These are phyloP conservation scores for Eudasyphora cyanicolor DNA, from an alignment of 2,888 invertebrate genomes.

Conservation along the genomic window DNA sequence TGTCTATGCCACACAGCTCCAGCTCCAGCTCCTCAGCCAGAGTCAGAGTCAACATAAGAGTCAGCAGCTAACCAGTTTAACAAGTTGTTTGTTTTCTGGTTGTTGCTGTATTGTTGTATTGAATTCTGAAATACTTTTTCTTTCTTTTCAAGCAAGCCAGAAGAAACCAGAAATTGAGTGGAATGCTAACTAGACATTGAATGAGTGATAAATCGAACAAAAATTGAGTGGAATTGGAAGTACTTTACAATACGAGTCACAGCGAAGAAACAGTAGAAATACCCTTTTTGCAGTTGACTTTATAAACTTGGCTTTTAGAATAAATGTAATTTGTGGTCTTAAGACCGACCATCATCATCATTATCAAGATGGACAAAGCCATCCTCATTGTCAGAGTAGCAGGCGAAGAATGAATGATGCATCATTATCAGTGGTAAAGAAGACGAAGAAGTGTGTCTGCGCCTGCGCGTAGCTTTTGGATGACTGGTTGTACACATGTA, in stretches of 20 bases:
- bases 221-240: slow-evolving; percentile 45
- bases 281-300: neutral
- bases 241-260: neutral
- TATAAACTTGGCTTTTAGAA: neutral
- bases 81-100: slow-evolving; percentile 69
- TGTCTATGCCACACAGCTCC: neutral
- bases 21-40: neutral
- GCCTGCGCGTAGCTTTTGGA: neutral
- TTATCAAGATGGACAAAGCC: neutral
- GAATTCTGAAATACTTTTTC: slow-evolving; percentile 56
- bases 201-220: slow-evolving; percentile 32
- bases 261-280: neutral
- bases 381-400: neutral
- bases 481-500: neutral
- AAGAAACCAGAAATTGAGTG: slow-evolving; percentile 16
- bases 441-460: neutral
- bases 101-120: slow-evolving; percentile 8
- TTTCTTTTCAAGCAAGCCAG: slow-evolving; percentile 42
- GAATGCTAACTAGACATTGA: neutral
- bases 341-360: neutral
- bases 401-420: neutral
- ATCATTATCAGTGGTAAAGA: no score
- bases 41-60: no score
- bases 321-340: slow-evolving; percentile 15
- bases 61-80: slow-evolving; percentile 74